Percentiles rank a stretch among this genome's conserved stretches.
Conservation (phyloP, 2,888 invertebrate species). For the Tethea ocularis region DNA sequence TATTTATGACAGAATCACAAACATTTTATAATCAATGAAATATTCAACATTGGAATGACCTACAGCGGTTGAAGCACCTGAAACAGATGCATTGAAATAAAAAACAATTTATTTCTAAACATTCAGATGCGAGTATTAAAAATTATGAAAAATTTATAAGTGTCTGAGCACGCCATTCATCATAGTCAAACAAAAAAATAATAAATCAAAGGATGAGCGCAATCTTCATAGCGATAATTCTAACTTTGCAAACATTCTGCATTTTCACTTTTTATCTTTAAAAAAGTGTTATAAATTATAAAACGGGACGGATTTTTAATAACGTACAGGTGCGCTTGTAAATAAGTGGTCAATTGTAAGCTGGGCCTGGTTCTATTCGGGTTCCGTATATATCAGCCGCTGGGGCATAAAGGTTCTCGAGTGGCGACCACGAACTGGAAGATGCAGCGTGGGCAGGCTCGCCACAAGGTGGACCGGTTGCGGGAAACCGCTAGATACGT, state of each 20-base stretch:
- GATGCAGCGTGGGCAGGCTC: too few relatives aligned
- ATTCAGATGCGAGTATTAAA: constrained; percentile 2
- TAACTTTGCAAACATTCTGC: constrained; percentile 8
- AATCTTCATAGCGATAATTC: constrained; percentile 24
- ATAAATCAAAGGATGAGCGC: constrained; percentile 28
- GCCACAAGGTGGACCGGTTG: too few relatives aligned
- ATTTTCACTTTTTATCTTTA: neutral
- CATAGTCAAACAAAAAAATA: constrained; percentile 22
- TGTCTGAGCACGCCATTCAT: constrained; percentile 16
- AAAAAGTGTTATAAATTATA: neutral
- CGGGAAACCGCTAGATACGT: too few relatives aligned
- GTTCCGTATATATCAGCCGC: too few relatives aligned
- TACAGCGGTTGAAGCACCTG: neutral
- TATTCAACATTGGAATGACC: neutral
- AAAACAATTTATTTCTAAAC: neutral
- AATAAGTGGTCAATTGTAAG: too few relatives aligned
- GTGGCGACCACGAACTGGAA: too few relatives aligned
- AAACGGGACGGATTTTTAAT: neutral
- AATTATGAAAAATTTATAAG: constrained; percentile 6
- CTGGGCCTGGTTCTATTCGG: too few relatives aligned
- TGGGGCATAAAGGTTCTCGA: too few relatives aligned
- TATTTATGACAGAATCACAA: too few relatives aligned
- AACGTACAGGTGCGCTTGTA: neutral
- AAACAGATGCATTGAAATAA: neutral
- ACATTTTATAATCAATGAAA: neutral